phyloP scores from a whole-genome alignment of 1,140 invertebrate genomes.

The Cyclina sinensis region DNA sequence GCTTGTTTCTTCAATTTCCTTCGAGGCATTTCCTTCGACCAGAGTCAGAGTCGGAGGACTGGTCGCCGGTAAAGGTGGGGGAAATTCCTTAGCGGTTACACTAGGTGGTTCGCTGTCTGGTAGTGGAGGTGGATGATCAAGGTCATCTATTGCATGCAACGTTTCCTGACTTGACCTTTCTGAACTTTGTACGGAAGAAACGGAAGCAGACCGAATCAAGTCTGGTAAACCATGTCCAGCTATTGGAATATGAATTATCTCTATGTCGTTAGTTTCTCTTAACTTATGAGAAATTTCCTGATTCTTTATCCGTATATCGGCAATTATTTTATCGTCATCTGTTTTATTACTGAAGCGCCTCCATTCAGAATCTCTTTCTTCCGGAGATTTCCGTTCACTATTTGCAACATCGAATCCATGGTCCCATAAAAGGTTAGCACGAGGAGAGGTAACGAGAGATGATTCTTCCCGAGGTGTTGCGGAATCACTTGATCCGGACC shows the following conservation, averaged over 20 bases:
- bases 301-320: constrained; percentile 30
- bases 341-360: constrained; percentile 52
- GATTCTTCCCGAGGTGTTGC: too few species aligned
- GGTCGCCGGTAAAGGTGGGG: constrained; percentile 7
- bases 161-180: constrained; percentile 12
- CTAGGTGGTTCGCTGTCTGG: constrained; percentile 2
- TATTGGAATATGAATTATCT: not conserved
- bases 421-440: constrained; percentile 54
- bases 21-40: not conserved
- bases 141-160: not conserved
- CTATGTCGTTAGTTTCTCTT: not conserved
- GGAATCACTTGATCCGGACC: constrained; percentile 23
- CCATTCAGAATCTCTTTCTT: constrained; percentile 53
- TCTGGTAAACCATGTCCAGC: constrained; percentile 21
- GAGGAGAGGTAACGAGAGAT: constrained; percentile 34
- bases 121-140: constrained; percentile 18
- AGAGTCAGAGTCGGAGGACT: constrained; percentile 28
- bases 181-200: not conserved
- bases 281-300: not conserved
- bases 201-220: constrained; percentile 18
- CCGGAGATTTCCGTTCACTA: not conserved
- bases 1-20: not conserved
- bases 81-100: not conserved
- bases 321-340: constrained; percentile 60
- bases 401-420: constrained; percentile 53